Conservation (phyloP, 2,888 invertebrate species). For the Anticlea derivata region DNA sequence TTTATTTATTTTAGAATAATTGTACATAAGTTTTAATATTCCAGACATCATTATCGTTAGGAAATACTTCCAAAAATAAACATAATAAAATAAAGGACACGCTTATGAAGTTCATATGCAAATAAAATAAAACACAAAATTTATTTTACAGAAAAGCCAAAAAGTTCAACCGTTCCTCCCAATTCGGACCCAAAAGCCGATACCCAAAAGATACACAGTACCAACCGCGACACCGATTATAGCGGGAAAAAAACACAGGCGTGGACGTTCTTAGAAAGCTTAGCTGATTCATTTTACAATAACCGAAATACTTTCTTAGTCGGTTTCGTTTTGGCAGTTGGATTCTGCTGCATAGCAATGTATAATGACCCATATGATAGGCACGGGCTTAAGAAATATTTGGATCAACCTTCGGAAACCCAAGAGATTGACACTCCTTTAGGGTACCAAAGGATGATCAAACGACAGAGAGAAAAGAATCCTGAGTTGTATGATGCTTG, state of each 20-base stretch:
- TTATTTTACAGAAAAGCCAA: slow-evolving; percentile 74
- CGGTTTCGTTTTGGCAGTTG: slow-evolving; percentile 56
- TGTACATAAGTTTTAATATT: too few species aligned
- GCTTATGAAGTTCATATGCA: too few species aligned
- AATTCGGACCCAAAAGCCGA: slow-evolving; percentile 33
- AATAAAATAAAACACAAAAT: slow-evolving; percentile 36
- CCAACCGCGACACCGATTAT: slow-evolving; percentile 64
- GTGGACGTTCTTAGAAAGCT: slow-evolving; percentile 63
- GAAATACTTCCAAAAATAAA: neutral
- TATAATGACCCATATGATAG: slow-evolving; percentile 48
- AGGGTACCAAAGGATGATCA: slow-evolving; percentile 59
- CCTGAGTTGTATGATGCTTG: slow-evolving; percentile 70
- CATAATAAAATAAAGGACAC: neutral
- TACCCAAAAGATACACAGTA: slow-evolving; percentile 59
- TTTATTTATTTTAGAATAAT: too few species aligned
- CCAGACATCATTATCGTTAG: too few species aligned
- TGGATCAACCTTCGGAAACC: slow-evolving; percentile 33
- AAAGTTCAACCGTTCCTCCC: slow-evolving; percentile 47
- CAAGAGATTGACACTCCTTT: slow-evolving; percentile 51
- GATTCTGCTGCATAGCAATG: slow-evolving; percentile 35
- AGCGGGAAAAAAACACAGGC: slow-evolving; percentile 44
- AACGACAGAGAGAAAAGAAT: slow-evolving; percentile 51
- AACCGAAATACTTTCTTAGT: slow-evolving; percentile 54
- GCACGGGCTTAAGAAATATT: slow-evolving; percentile 40
- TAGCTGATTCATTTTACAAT: slow-evolving; percentile 53